phyloP scores from a whole-genome alignment of 2,888 invertebrate species.

The Malachius bipustulatus region DNA sequence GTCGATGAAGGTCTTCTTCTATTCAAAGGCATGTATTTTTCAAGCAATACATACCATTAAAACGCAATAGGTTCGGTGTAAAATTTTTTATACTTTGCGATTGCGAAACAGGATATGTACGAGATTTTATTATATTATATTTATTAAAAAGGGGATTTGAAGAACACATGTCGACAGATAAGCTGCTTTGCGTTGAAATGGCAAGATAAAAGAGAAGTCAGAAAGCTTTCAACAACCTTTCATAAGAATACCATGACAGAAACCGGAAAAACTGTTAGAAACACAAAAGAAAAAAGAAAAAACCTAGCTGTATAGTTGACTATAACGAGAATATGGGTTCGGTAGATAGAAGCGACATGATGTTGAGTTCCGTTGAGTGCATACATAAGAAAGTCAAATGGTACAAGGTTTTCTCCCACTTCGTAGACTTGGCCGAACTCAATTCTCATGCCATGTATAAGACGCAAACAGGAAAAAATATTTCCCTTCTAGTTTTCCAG shows the following conservation, averaged over 20 bases:
- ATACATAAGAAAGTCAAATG: constrained; percentile 27
- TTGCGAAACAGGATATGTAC: constrained; percentile 19
- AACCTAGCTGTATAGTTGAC: constrained; percentile 23
- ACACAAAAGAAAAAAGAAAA: constrained; percentile 16
- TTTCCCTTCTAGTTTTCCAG: background rate
- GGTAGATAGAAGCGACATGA: constrained; percentile 27
- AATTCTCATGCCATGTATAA: constrained; percentile 16
- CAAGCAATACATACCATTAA: constrained; percentile 17
- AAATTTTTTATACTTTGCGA: constrained; percentile 23
- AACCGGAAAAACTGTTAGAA: constrained; percentile 18
- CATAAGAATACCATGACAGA: constrained; percentile 17
- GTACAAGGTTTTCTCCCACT: constrained; percentile 29
- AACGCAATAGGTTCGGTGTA: constrained; percentile 18
- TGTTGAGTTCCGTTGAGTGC: constrained; percentile 23
- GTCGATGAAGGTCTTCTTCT: constrained; percentile 18
- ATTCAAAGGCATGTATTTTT: constrained; percentile 17
- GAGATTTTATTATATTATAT: constrained; percentile 18
- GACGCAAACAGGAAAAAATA: constrained; percentile 10
- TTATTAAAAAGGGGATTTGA: constrained; percentile 13
- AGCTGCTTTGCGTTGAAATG: constrained; percentile 25
- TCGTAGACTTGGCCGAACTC: constrained; percentile 22
- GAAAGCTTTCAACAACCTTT: constrained; percentile 23
- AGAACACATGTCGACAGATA: constrained; percentile 11
- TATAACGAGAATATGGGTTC: constrained; percentile 28
- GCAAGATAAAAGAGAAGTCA: constrained; percentile 27